Percentiles rank a stretch among this genome's conserved stretches.
Evolutionary conservation across 2,113 vertebrate genomes (phyloP).

Genomic region (Gobius niger): DNA sequence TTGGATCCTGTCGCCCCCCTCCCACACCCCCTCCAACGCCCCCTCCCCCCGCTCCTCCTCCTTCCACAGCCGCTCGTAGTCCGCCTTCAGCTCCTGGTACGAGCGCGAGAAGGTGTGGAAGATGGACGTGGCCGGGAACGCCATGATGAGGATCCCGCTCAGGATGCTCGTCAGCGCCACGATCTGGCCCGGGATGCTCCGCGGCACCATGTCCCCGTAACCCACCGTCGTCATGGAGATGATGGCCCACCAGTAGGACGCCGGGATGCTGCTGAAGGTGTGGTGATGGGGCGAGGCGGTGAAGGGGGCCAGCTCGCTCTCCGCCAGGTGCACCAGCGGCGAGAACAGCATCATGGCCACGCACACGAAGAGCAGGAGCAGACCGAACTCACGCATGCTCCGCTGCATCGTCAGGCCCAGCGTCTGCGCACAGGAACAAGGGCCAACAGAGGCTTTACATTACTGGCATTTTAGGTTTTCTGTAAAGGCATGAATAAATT

Average conservation of each 20-base stretch:
- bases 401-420: constrained; percentile 88
- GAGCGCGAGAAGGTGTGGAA: constrained; percentile 96
- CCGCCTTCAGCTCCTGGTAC: constrained; percentile 88
- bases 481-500: no score
- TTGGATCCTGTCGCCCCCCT: constrained; percentile 9
- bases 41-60: constrained; percentile 65
- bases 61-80: constrained; percentile 81
- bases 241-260: constrained; percentile 98
- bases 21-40: constrained; percentile 38
- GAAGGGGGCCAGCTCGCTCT: constrained; percentile 81
- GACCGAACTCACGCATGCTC: constrained; percentile 87
- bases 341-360: constrained; percentile 92
- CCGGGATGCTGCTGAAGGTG: constrained; percentile 93
- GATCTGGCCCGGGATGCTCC: constrained; percentile 90
- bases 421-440: constrained; percentile 66
- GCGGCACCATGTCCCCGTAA: constrained; percentile 95
- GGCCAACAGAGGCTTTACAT: no score
- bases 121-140: constrained; percentile 94
- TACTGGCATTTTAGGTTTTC: no score
- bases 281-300: constrained; percentile 78
- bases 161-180: constrained; percentile 94
- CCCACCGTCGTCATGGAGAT: constrained; percentile 98
- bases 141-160: constrained; percentile 97
- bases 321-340: constrained; percentile 88
- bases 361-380: constrained; percentile 89